Evolutionary conservation across 1,140 invertebrate species (phyloP), one percentile per base, ranked within the genome.

Genomic region (Drosophila pectinifera): DNA sequence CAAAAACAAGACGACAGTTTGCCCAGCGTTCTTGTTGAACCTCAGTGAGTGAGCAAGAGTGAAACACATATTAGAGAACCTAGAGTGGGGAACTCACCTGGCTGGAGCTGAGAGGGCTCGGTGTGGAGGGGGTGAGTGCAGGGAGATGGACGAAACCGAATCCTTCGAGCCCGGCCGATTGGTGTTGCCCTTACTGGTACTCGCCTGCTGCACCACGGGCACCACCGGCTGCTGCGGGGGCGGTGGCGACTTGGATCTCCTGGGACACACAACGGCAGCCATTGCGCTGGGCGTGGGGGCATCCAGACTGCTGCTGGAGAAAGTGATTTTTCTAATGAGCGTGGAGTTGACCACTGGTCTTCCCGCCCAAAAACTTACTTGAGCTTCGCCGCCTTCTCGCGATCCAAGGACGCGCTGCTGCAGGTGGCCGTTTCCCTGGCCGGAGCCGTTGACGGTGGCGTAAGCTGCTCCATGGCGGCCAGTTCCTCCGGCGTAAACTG

Each of bases 401-500:
- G 73, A 6, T 91, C 86, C 43, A 91, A 11, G 1, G 83, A 91
- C 14, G 65, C 69, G 58, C 73, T 74, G 57, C 74, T 89, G 65
- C 85, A 90, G 10, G 73, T 78, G 13, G 85, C 74, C 5, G 90
- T 73, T 26, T 92, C 88, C 0, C 81, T 59, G 24, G 91, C 53
- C 6, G 91, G 91, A 41, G 91, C 91, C 5, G 91, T 92, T 6
- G 91, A 78, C 5, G 90, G 91, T 5, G 91, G 92, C 11, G 90
- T 92, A 24, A 73, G 36, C 43, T 92, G 86, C 48, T 91, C 91
- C 89, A 92, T 91, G 11, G 82, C 79, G 3, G 83, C 84, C 13
- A 92, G 45, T 34, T 92, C 91, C 59, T 92, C 92, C n/a, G 90
- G 81, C 5, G 90, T 91, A 70, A 90, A 92, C 59, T 84, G 68